A percentile compares a stretch with the other conserved stretches of the same genome.
phyloP scores from a whole-genome alignment of 2,113 vertebrate species.

The Regulus satrapa region DNA sequence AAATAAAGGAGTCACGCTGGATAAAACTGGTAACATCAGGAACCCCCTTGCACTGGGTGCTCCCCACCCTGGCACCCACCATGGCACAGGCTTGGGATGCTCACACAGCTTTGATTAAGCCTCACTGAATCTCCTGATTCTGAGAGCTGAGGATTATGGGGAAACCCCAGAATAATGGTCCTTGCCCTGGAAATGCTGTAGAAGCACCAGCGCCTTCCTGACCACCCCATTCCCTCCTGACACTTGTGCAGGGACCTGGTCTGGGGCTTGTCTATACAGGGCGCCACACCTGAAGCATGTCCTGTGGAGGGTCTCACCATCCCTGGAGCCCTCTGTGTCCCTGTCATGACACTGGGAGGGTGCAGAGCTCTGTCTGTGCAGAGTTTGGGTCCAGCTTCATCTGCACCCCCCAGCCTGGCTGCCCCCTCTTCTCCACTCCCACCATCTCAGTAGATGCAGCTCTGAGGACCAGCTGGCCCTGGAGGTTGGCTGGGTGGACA shows the following conservation, averaged over 20 bases:
- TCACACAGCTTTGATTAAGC: background rate
- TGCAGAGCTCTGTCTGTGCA: background rate
- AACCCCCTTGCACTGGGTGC: background rate
- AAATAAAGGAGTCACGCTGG: background rate
- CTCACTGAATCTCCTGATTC: background rate
- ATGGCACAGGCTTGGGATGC: background rate
- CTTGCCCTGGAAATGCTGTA: background rate
- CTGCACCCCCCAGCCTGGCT: no score
- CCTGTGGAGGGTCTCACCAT: background rate
- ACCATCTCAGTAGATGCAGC: background rate
- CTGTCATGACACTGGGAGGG: rapidly evolving
- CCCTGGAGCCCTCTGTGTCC: background rate
- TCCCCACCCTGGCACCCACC: background rate
- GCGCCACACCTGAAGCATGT: background rate
- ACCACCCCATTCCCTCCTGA: background rate
- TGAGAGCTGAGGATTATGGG: rapidly evolving
- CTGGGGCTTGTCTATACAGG: background rate
- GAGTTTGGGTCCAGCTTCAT: background rate
- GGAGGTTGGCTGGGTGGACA: background rate
- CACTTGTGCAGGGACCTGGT: rapidly evolving
- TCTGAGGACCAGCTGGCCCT: background rate
- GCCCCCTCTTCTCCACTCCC: background rate
- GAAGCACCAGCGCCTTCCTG: background rate
- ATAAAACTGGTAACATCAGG: background rate
- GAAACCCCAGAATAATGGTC: background rate